These are phyloP conservation scores for Neotoma lepida DNA, from an alignment of 2,113 vertebrate species.

Conservation along the genomic window DNA sequence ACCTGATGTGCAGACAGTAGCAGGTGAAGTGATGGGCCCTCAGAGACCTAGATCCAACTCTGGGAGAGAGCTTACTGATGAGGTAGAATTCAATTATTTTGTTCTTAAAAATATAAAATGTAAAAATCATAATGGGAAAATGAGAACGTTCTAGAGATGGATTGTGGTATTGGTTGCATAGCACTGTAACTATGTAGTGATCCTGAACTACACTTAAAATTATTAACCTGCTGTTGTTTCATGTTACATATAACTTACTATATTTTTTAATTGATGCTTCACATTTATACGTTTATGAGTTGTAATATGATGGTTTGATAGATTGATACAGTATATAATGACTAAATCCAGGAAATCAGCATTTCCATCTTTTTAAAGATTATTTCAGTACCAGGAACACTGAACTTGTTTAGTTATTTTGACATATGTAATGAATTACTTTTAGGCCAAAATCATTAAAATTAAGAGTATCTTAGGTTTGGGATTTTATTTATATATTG, in stretches of 20 bases:
- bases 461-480: slow-evolving; percentile 52
- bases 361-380: neutral
- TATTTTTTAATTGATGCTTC: slow-evolving; percentile 10
- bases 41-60: slow-evolving; percentile 97
- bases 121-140: slow-evolving; percentile 20
- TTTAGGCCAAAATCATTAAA: slow-evolving; percentile 24
- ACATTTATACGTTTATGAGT: neutral
- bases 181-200: neutral
- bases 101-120: slow-evolving; percentile 47
- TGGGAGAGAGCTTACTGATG: slow-evolving; percentile 97
- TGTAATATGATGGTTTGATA: neutral
- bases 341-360: neutral
- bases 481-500: slow-evolving; percentile 5
- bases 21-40: slow-evolving; percentile 90
- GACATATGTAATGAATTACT: neutral
- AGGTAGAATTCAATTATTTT: slow-evolving; percentile 85
- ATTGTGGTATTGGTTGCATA: neutral
- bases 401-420: neutral
- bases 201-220: neutral
- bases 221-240: neutral
- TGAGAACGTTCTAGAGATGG: slow-evolving; percentile 41
- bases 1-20: slow-evolving; percentile 87
- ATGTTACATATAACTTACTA: slow-evolving; percentile 24
- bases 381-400: neutral
- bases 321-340: neutral